These are phyloP conservation scores for Spatulosminthurus flaviceps DNA, from an alignment of 2,888 invertebrate species.

Conservation along the genomic window DNA sequence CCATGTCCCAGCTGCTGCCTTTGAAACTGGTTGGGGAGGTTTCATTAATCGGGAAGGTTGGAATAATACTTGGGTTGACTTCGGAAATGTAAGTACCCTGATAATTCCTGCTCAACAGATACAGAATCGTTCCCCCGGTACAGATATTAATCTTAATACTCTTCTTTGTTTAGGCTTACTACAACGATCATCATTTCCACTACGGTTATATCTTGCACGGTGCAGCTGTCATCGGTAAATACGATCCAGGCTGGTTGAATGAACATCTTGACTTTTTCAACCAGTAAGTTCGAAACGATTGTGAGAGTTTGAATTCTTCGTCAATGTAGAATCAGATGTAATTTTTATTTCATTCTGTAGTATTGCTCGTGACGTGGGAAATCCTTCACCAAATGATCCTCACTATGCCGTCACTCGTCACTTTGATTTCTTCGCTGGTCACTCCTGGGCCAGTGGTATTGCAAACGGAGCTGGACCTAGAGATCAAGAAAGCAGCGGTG, in stretches of 20 bases:
- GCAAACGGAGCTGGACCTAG: slow-evolving; percentile 58
- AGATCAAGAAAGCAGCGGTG: slow-evolving; percentile 56
- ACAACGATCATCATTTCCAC: slow-evolving; percentile 51
- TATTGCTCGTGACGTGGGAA: slow-evolving; percentile 56
- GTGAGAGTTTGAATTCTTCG: too few species aligned
- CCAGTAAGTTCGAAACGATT: slow-evolving; percentile 33
- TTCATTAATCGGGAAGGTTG: slow-evolving; percentile 49
- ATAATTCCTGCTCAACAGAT: too few species aligned
- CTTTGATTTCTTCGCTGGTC: slow-evolving; percentile 59
- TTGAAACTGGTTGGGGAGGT: slow-evolving; percentile 49
- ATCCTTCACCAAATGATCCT: slow-evolving; percentile 59
- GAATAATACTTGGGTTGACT: slow-evolving; percentile 60
- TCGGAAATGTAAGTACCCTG: slow-evolving; percentile 51
- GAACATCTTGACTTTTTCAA: slow-evolving; percentile 46
- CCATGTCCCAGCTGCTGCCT: slow-evolving; percentile 34
- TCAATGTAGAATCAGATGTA: too few species aligned
- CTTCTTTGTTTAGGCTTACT: slow-evolving; percentile 39
- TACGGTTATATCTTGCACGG: slow-evolving; percentile 50
- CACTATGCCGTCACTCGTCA: slow-evolving; percentile 58
- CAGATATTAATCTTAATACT: too few species aligned
- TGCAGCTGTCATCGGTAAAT: slow-evolving; percentile 49
- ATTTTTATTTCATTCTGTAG: slow-evolving; percentile 30
- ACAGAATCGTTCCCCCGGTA: too few species aligned
- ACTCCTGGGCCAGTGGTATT: slow-evolving; percentile 60
- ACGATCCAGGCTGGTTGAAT: slow-evolving; percentile 45